phyloP scores from a whole-genome alignment of 2,888 invertebrate genomes.

The Drosophila dives region DNA sequence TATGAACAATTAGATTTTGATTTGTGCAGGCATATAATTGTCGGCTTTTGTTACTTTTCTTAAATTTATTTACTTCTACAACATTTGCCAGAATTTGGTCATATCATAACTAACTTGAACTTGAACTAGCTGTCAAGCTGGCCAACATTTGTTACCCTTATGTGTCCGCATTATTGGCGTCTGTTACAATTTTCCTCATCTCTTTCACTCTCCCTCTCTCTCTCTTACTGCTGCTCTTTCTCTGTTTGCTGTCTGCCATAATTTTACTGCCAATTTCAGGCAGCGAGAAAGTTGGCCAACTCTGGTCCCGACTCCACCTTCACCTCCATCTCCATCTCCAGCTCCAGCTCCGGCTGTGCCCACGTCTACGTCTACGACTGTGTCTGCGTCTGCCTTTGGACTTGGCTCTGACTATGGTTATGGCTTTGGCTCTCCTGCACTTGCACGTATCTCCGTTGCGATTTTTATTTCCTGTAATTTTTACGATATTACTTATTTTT shows the following conservation, averaged over 20 bases:
- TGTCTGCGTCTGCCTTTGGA: slow-evolving; percentile 1
- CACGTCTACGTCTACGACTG: not conserved
- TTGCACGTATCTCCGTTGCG: slow-evolving; percentile 75
- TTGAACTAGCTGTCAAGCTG: slow-evolving; percentile 46
- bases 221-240: slow-evolving; percentile 19
- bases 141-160: slow-evolving; percentile 26
- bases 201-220: not conserved
- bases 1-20: not conserved
- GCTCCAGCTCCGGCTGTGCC: not conserved
- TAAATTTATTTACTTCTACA: slow-evolving; percentile 11
- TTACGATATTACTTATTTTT: slow-evolving; percentile 80
- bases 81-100: slow-evolving; percentile 53
- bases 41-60: not conserved
- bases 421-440: slow-evolving; percentile 53
- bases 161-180: slow-evolving; percentile 34
- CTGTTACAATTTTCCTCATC: slow-evolving; percentile 63
- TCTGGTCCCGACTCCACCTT: slow-evolving; percentile 14
- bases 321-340: slow-evolving; percentile 5
- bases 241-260: slow-evolving; percentile 57
- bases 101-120: slow-evolving; percentile 62
- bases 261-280: slow-evolving; percentile 73
- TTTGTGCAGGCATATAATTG: not conserved
- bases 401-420: slow-evolving; percentile 23
- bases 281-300: slow-evolving; percentile 70
- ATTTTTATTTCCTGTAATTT: slow-evolving; percentile 79